Evolutionary conservation across 2,797 vertebrate species (phyloP), one percentile per base, ranked within the genome.

Genomic region (Alauda arvensis): DNA sequence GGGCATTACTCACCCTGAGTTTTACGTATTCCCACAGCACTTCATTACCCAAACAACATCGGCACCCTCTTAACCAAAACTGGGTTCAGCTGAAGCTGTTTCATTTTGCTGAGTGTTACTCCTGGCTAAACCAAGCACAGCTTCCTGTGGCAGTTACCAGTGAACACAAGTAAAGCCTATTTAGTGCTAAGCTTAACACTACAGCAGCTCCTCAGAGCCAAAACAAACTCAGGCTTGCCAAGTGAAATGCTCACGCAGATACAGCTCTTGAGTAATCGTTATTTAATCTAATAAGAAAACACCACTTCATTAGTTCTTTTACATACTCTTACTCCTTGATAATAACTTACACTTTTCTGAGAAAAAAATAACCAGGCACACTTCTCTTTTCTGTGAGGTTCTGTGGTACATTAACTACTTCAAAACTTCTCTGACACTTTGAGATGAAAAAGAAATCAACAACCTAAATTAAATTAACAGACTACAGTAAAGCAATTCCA

Each of bases 171-270:
- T 3, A 79, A 87, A 60, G 23, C 42, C 26, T 86, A 55, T 16
- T 76, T 26, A 88, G 46, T 10, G 26, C 71, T 85, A 74, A 79
- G 71, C 76, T 67, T 77, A 85, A 88, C 31, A 14, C 56, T 31
- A 33, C 18, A 42, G 59, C 57, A 75, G 65, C 31, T 92, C 43
- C 59, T 71, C 77, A 4, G 33, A 77, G 83, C 87, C 85, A 90
- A 90, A 91, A 89, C 68, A 93, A 95, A 93, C 63, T 20, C 25
- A 18, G 63, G 56, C 55, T 52, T 70, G 89, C 75, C 77, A 90
- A 57, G 14, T 0, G 4, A 85, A 29, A 62, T 59, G 53, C 49
- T 92, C 77, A 77, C 0, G 1, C 29, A 87, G 77, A 90, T 25
- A 78, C 40, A 60, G 28, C 57, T 89, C 83, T 53, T 53, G 40